phyloP scores from a whole-genome alignment of 2,888 invertebrate genomes.

The Watsonalla binaria region DNA sequence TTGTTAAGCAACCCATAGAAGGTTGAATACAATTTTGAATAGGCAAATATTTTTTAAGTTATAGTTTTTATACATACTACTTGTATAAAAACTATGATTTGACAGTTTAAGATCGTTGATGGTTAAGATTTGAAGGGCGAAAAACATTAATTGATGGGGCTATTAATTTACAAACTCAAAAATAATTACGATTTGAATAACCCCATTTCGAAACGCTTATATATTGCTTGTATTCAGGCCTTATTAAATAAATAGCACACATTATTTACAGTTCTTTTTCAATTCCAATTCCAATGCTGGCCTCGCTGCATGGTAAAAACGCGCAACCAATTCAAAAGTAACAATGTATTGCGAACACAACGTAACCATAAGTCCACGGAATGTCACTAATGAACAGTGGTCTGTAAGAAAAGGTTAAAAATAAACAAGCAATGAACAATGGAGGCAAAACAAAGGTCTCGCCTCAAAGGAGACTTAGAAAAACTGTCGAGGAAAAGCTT shows the following conservation, averaged over 20 bases:
- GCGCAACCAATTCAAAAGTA: no score
- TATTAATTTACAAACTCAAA: not conserved
- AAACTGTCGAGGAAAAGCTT: constrained; percentile 8
- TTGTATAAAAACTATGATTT: no score
- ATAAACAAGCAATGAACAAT: constrained; percentile 30
- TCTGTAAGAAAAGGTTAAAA: constrained; percentile 25
- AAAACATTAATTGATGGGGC: not conserved
- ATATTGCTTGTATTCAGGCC: no score
- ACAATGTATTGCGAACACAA: not conserved
- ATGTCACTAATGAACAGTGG: constrained; percentile 27
- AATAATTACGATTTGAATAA: not conserved
- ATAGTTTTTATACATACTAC: no score
- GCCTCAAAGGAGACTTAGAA: constrained; percentile 21
- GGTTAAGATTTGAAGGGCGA: no score
- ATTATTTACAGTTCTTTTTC: no score
- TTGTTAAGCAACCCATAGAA: no score
- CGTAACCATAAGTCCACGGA: constrained; percentile 11
- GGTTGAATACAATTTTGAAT: no score
- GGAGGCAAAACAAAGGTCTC: constrained; percentile 24
- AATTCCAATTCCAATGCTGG: no score
- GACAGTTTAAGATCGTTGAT: no score
- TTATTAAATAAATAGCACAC: no score
- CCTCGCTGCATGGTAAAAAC: no score
- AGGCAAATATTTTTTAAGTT: not conserved
- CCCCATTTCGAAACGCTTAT: not conserved